These are phyloP conservation scores for Elgaria multicarinata DNA, from an alignment of 2,113 vertebrate genomes.

Conservation along the genomic window DNA sequence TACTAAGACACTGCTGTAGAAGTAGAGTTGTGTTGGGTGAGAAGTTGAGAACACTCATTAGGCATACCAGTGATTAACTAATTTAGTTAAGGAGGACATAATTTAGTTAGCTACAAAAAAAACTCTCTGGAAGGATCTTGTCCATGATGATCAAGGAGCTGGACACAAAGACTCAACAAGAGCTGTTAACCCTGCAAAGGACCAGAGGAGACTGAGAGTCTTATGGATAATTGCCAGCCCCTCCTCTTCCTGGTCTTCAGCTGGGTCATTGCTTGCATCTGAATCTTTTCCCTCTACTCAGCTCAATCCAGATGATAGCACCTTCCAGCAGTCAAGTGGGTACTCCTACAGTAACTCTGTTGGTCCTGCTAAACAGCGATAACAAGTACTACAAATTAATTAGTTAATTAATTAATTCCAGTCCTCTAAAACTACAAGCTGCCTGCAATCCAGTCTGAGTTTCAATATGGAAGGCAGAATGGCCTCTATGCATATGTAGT, in stretches of 20 bases:
- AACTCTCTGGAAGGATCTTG: constrained; percentile 40
- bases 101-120: neutral
- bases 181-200: no score
- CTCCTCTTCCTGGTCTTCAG: no score
- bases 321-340: no score
- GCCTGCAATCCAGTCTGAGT: neutral
- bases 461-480: neutral
- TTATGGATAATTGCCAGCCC: no score
- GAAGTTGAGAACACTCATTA: neutral
- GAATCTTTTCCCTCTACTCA: no score
- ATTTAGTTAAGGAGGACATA: neutral
- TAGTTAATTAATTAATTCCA: neutral
- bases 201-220: no score
- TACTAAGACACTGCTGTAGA: neutral
- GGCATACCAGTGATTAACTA: neutral
- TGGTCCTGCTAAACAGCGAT: neutral
- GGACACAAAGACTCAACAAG: no score
- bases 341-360: neutral
- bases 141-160: no score
- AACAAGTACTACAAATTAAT: neutral
- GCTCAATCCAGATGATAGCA: no score
- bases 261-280: no score
- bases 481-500: neutral
- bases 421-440: neutral
- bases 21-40: neutral